phyloP scores from a whole-genome alignment of 1,140 invertebrate species.

The Penaeus vannamei region DNA sequence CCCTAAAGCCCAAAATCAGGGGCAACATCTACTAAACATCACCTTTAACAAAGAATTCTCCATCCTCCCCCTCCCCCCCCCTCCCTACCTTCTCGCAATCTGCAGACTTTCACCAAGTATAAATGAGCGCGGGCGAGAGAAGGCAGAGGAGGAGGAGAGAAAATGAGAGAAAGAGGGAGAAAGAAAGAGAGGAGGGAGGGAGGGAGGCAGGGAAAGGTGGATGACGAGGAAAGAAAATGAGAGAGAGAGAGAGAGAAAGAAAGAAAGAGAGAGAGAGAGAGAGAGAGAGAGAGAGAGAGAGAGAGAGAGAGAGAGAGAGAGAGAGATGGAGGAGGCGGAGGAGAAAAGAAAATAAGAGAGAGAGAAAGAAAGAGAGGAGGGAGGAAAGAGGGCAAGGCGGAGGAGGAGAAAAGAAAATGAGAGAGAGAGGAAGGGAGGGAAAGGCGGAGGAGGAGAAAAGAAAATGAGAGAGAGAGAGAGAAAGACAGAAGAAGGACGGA shows the following conservation, averaged over 20 bases:
- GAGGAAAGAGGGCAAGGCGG: too few relatives aligned
- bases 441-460: background rate
- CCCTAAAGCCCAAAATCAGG: too few relatives aligned
- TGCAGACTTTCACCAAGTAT: too few relatives aligned
- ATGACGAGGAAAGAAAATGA: background rate
- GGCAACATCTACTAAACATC: too few relatives aligned
- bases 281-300: background rate
- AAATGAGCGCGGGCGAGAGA: too few relatives aligned
- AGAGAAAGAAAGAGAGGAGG: too few relatives aligned
- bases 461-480: background rate
- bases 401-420: background rate
- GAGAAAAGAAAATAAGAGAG: too few relatives aligned
- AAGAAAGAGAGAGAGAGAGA: too few relatives aligned
- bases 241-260: background rate
- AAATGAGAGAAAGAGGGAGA: background rate
- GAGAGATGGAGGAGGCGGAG: background rate
- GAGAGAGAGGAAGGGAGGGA: background rate
- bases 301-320: background rate
- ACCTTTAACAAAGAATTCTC: too few relatives aligned
- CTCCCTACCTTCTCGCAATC: too few relatives aligned
- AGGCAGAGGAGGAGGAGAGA: too few relatives aligned
- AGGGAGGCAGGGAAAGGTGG: conserved; percentile 21
- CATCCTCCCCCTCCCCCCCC: too few relatives aligned
- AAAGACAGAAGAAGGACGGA: background rate
- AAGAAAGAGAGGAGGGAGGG: background rate